A percentile compares a stretch with the other conserved stretches of the same genome.
phyloP scores from a whole-genome alignment of 2,797 vertebrate species.

The Megaceryle alcyon region DNA sequence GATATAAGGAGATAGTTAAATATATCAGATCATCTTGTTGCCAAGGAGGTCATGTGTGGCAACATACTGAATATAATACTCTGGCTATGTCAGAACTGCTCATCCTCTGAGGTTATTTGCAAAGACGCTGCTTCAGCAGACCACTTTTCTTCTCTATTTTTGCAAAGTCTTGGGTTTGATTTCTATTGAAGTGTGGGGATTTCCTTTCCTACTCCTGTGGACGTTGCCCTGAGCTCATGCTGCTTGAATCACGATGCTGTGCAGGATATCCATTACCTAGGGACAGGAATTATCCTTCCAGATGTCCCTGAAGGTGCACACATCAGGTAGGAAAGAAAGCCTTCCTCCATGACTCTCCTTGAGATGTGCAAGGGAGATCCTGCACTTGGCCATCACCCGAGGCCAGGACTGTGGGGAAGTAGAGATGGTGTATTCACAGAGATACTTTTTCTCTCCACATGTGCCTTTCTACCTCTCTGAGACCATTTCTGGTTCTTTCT shows the following conservation, averaged over 20 bases:
- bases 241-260: background rate
- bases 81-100: background rate
- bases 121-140: background rate
- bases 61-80: background rate
- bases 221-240: background rate
- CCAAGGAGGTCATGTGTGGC: background rate
- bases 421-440: background rate
- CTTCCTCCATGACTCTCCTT: background rate
- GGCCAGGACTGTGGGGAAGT: background rate
- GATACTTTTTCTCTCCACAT: background rate
- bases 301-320: background rate
- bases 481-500: background rate
- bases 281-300: background rate
- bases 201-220: background rate
- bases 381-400: rapidly evolving
- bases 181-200: background rate
- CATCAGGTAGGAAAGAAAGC: rapidly evolving
- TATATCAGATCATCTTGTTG: background rate
- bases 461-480: background rate
- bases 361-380: background rate
- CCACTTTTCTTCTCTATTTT: rapidly evolving
- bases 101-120: background rate
- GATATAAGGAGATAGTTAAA: background rate
- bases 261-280: background rate
- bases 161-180: background rate